phyloP scores from a whole-genome alignment of 1,140 invertebrate genomes.

The Hycleus cichorii region DNA sequence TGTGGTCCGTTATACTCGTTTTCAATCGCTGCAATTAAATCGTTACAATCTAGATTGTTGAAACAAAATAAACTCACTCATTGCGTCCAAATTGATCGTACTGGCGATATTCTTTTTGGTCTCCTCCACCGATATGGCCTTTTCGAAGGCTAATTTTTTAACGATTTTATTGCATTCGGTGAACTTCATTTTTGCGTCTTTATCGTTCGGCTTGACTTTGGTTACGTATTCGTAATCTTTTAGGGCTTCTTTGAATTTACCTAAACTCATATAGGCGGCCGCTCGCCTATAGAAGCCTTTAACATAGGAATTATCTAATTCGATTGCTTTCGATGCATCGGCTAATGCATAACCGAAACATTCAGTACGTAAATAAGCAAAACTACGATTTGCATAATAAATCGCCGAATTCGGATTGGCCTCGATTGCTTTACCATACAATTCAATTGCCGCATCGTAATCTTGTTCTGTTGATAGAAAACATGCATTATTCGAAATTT shows the following conservation, averaged over 20 bases:
- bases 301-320: slow-evolving; percentile 81
- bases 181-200: slow-evolving; percentile 90
- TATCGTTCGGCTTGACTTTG: slow-evolving; percentile 85
- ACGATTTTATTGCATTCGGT: slow-evolving; percentile 95
- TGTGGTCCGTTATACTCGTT: slow-evolving; percentile 89
- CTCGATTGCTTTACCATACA: slow-evolving; percentile 88
- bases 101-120: slow-evolving; percentile 80
- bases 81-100: slow-evolving; percentile 78
- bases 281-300: slow-evolving; percentile 95
- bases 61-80: slow-evolving; percentile 60
- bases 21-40: slow-evolving; percentile 70
- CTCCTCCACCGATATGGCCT: slow-evolving; percentile 92
- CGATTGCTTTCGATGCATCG: slow-evolving; percentile 88
- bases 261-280: slow-evolving; percentile 92
- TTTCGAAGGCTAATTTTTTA: slow-evolving; percentile 90
- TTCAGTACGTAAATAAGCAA: slow-evolving; percentile 87
- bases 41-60: slow-evolving; percentile 18
- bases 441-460: slow-evolving; percentile 79
- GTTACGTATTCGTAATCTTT: slow-evolving; percentile 94
- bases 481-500: background rate
- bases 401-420: slow-evolving; percentile 74
- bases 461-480: slow-evolving; percentile 69
- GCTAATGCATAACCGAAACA: slow-evolving; percentile 87
- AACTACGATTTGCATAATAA: slow-evolving; percentile 90
- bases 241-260: slow-evolving; percentile 94